Percentiles rank a stretch among this genome's conserved stretches.
Conservation (phyloP, 2,888 invertebrate species). For the Girardia tigrina region DNA sequence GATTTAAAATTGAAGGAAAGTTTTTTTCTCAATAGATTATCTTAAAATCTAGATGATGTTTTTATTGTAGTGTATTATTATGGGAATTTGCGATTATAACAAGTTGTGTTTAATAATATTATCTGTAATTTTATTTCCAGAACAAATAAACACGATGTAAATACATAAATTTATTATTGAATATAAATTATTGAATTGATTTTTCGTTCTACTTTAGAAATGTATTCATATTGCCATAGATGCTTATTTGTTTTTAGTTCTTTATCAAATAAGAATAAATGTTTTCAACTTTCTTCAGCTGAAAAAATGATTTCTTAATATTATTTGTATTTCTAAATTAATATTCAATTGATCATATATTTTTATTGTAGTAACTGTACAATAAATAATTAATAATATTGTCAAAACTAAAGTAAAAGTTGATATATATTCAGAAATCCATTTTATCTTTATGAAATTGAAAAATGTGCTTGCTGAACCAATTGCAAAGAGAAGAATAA, state of each 20-base stretch:
- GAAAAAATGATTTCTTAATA: background rate
- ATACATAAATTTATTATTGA: background rate
- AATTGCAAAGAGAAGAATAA: background rate
- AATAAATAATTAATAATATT: background rate
- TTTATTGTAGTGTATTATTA: too few species aligned
- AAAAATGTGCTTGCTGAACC: background rate
- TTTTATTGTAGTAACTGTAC: background rate
- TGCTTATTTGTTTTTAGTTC: background rate
- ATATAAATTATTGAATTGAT: background rate
- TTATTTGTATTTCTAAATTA: background rate
- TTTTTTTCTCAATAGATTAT: conserved; percentile 17
- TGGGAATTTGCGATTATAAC: too few species aligned
- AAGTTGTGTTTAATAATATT: conserved; percentile 17
- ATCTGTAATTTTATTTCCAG: background rate
- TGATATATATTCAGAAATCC: background rate
- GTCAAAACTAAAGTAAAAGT: background rate
- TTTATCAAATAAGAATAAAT: background rate
- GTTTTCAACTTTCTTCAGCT: background rate
- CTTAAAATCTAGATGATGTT: too few species aligned
- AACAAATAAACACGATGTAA: background rate
- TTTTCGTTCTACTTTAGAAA: background rate
- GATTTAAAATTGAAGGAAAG: background rate
- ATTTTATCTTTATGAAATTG: background rate
- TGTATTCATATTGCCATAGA: background rate
- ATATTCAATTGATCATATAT: background rate